phyloP scores from a whole-genome alignment of 30 jellyfish, hydroid and myxozoan species.

The Nemopilema nomurai region DNA sequence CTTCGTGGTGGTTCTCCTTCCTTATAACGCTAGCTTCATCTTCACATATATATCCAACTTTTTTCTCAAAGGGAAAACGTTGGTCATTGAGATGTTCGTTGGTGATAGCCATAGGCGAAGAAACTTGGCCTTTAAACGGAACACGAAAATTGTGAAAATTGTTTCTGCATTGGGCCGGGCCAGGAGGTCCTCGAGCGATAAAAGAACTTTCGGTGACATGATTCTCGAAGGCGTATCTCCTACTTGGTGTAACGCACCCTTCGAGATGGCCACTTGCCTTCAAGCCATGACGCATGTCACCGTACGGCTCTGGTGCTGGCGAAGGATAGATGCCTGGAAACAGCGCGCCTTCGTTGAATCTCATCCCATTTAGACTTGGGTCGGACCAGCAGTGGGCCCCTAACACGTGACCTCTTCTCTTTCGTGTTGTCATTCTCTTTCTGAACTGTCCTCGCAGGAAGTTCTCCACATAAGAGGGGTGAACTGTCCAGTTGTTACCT shows the following conservation, averaged over 20 bases:
- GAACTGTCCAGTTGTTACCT: constrained; percentile 79
- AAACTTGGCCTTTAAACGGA: not conserved
- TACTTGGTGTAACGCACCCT: not conserved
- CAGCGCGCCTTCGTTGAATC: not conserved
- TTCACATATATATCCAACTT: not conserved
- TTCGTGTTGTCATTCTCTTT: constrained; percentile 45
- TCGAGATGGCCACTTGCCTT: not conserved
- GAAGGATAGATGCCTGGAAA: not conserved
- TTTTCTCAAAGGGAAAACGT: not conserved
- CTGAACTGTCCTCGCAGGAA: constrained; percentile 69
- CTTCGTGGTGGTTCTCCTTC: not conserved
- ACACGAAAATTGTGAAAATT: not conserved
- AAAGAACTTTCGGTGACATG: not conserved
- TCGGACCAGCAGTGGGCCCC: constrained; percentile 10
- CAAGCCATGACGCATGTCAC: not conserved
- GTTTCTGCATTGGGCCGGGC: not conserved
- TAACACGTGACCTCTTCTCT: constrained; percentile 8
- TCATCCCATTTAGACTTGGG: not conserved
- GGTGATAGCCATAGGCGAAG: not conserved
- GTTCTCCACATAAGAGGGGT: constrained; percentile 65
- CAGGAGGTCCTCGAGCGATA: not conserved
- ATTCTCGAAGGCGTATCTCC: not conserved
- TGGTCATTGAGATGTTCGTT: not conserved
- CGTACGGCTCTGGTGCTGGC: not conserved
- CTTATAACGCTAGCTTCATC: not conserved